Evolutionary conservation across 2,888 invertebrate species (phyloP), one percentile per base, ranked within the genome.

Genomic region (Habroteleia sp.): DNA sequence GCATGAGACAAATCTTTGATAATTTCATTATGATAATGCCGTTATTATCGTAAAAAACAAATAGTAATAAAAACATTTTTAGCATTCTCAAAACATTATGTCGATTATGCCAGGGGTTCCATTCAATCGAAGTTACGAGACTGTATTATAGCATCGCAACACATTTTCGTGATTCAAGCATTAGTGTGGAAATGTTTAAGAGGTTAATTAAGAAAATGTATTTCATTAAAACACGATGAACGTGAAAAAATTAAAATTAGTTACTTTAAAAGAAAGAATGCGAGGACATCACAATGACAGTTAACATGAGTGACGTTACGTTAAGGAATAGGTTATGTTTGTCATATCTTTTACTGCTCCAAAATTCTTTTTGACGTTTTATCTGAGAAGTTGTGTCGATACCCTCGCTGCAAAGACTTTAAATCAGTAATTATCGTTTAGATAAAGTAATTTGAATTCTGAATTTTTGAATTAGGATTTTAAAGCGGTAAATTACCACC

Each of bases 321-420:
- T 1, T 13, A 33, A n/a, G 13, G 8, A 7, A 20, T n/a, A 37
- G 58, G 58, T 60, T 60, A 60, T 60, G 42, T 60, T 46, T 16
- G 25, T 7, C 27, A n/a, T 42, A 35, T 8, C 33, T 13, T 31
- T n/a, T 0, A 16, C 8, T 37, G 33, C 27, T 13, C 14, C 23
- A 7, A 44, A 58, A 31, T 33, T 2, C 0, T 60, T 46, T 35
- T 60, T 60, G 44, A 46, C 35, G 37, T 27, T 60, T 60, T 35
- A 27, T 42, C 3, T 10, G 1, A 25, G 3, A 25, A 11, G 8
- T 11, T 42, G 11, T n/a, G n/a, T n/a, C n/a, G n/a, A n/a, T n/a
- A n/a, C n/a, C n/a, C n/a, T n/a, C n/a, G n/a, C n/a, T n/a, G n/a
- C n/a, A n/a, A n/a, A n/a, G n/a, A n/a, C n/a, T n/a, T n/a, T n/a